Base-by-base conservation (phyloP, 2,888 invertebrate genomes). In the Phortica okadai region DNA sequence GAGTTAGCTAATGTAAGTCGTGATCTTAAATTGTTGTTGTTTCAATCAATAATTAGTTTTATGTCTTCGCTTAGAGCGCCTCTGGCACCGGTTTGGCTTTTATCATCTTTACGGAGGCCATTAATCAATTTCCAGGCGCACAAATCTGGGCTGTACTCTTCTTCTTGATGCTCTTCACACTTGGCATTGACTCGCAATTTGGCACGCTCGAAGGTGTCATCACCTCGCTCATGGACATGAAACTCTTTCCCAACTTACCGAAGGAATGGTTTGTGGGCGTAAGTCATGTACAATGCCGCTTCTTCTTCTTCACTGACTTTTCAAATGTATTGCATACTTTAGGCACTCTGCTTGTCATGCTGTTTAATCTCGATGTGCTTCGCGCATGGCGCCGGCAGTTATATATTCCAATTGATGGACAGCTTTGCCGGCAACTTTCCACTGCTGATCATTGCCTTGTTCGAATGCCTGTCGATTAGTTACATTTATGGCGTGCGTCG, bases 31-130 rank as follows among this genome's bases (percentile, higher is more conserved):
- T 7, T 58, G 1, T 11, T 42, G n/a, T 41, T 14, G 1, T 10
- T 21, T 59, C 2, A 3, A 14, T 10, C 59, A 50, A 50, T 14
- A 50, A 50, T 11, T 45, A 14, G 14, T 25, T 59, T 44, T 70
- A 50, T n/a, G 33, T 76, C 76, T 54, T 76, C 50, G 59, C 21
- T 64, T 76, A 98, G 98, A 97, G 98, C 6, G 98, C 98, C 1
- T 97, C 98, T 2, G 99, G 99, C 41, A 98, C 98, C 0, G 99
- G 99, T 0, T 92, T 99, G 76, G 99, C 98, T 0, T 99, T 99
- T 91, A 98, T 98, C 80, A 98, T 98, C 83, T 99, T 98, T 93
- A 98, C 99, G 0, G 98, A 99, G 92, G 99, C 99, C 7, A 98
- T 99, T 89, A 97, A 98, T 92, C 98, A 98, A 92, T 98, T 99